Evolutionary conservation across 2,113 vertebrate species (phyloP), one percentile per base, ranked within the genome.

Genomic region (Melanerpes formicivorus): DNA sequence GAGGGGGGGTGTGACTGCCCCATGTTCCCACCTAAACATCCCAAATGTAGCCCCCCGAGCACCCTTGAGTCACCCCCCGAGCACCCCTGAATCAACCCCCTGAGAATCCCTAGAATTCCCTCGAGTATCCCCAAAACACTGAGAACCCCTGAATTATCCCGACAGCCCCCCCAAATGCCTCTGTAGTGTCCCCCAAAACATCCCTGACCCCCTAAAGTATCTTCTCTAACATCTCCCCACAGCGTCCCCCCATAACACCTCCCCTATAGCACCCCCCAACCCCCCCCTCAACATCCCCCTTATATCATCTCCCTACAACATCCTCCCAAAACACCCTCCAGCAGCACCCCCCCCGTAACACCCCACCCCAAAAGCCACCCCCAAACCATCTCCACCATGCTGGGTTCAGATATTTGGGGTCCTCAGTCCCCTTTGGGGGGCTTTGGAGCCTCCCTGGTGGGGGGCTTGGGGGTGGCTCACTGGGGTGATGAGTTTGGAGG

Each of bases 261-360:
- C 18, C 18, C 15, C 25, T 23, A 46, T 30, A 37, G n/a, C 30
- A 18, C 14, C 69, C 7, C 30, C 21, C 18, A 40, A 40, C 40
- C 40, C 40, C 4, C 22, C 22, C 62, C 50, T 40, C 40, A 40
- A 40, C 40, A 40, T 40, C 55, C 21, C 5, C 22, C 52, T n/a
- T 17, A 69, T 2, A 60, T 11, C 58, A 19, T 9, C 29, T 44
- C 46, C 46, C 48, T 9, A 9, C 2, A 42, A 8, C 1, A 0
- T 32, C n/a, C 55, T 18, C 15, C 78, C 25, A 4, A 26, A 69
- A 18, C 46, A 70, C 44, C n/a, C 4, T 16, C 23, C 25, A 13
- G 17, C 14, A 62, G 3, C 7, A 3, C 3, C 19, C 18, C 26
- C 21, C 4, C 37, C 8, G 10, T 30, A 30, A 5, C 4, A 15